Conservation (phyloP, 2,888 invertebrate genomes). For the Hyposoter didymator region DNA sequence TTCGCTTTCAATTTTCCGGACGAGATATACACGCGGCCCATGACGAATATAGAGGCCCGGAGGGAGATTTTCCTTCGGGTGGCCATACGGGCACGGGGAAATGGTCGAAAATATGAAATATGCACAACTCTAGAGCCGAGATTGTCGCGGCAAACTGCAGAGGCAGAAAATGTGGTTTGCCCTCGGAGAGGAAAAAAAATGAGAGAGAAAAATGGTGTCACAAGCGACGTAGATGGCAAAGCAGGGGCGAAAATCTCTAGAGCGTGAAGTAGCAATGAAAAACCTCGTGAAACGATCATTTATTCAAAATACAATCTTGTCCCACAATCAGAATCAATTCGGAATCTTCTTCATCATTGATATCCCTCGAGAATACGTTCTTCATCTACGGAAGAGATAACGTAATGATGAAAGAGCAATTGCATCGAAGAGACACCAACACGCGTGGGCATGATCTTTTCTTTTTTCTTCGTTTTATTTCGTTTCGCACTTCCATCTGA, state of each 20-base stretch:
- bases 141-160: slow-evolving; percentile 45
- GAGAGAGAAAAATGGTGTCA: slow-evolving; percentile 17
- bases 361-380: slow-evolving; percentile 22
- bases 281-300: slow-evolving; percentile 51
- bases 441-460: not conserved
- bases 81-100: slow-evolving; percentile 25
- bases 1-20: slow-evolving; percentile 72
- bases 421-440: not conserved
- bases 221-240: not conserved
- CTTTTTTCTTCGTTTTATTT: not conserved
- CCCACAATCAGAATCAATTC: slow-evolving; percentile 21
- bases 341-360: not conserved
- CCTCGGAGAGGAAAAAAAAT: slow-evolving; percentile 24
- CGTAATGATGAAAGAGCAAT: slow-evolving; percentile 24
- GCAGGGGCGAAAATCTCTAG: slow-evolving; percentile 5
- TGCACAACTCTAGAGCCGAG: slow-evolving; percentile 58
- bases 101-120: slow-evolving; percentile 67
- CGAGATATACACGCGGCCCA: slow-evolving; percentile 52
- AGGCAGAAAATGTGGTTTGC: slow-evolving; percentile 16
- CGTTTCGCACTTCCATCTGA: slow-evolving; percentile 10
- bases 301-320: slow-evolving; percentile 59
- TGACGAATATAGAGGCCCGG: slow-evolving; percentile 60
- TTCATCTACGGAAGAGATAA: not conserved
- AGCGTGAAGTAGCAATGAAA: slow-evolving; percentile 11
- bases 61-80: slow-evolving; percentile 51